Conservation (phyloP, 1,140 invertebrate species). For the Arion vulgaris region DNA sequence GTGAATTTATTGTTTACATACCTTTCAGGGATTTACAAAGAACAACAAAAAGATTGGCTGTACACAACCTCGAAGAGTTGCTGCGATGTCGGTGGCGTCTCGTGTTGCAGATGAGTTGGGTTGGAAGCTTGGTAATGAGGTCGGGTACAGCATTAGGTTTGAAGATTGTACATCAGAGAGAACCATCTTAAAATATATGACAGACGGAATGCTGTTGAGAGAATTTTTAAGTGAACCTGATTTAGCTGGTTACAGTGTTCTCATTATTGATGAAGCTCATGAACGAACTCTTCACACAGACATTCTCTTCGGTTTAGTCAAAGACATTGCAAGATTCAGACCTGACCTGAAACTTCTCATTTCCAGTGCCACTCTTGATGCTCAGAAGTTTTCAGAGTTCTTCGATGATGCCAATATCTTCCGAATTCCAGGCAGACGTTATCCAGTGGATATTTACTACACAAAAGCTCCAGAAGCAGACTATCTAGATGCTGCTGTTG, state of each 20-base stretch:
- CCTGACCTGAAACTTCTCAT: conserved; percentile 96
- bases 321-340: conserved; percentile 96
- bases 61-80: conserved; percentile 85
- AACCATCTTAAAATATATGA: conserved; percentile 98
- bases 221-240: conserved; percentile 99
- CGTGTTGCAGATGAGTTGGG: conserved; percentile 83
- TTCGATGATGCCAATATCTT: conserved; percentile 99
- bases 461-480: conserved; percentile 99
- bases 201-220: conserved; percentile 96
- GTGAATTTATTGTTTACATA: no score
- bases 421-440: conserved; percentile 89
- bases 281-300: conserved; percentile 98
- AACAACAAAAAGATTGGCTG: conserved; percentile 86
- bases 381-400: conserved; percentile 97
- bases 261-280: conserved; percentile 99
- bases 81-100: conserved; percentile 85
- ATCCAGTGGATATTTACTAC: conserved; percentile 96
- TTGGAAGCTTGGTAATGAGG: conserved; percentile 81
- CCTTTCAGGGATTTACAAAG: conserved; percentile 73
- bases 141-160: conserved; percentile 86
- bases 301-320: conserved; percentile 97
- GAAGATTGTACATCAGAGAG: conserved; percentile 85
- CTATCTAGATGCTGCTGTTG: conserved; percentile 97
- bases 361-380: conserved; percentile 97
- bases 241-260: conserved; percentile 88